Base-by-base conservation (phyloP, 2,888 invertebrate genomes). In the Rhingia rostrata region DNA sequence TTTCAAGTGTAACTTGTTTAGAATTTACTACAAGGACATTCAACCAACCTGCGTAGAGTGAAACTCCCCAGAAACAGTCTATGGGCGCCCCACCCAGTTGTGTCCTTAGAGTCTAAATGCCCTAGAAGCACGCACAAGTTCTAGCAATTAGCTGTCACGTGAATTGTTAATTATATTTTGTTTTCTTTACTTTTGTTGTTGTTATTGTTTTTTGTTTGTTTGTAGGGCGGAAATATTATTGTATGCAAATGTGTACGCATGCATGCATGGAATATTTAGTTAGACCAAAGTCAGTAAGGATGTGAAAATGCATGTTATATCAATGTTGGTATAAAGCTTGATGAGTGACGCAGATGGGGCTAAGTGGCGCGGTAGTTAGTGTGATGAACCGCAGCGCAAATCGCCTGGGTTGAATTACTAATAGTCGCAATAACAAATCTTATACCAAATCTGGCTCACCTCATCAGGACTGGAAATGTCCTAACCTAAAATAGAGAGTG, bases 111-210 rank as follows among this genome's bases (percentile, higher is more conserved):
- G 30, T 39, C 45, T 32, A 67, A 80, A 80, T 73, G 61, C 39
- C 53, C 67, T 47, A 41, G 10, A 22, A 67, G 61, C 80, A 80
- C 80, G 80, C 80, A 80, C 66, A 67, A 54, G 53, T 12, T 41
- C 32, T 56, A 56, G n/a, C 60, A 39, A 43, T 73, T 61, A 80
- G 67, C 61, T 73, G 60, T 73, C 73, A 80, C 80, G 80, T 80
- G 73, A 80, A 73, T 67, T 49, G 41, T 61, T 80, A 80, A 80
- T 80, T 80, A 80, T 54, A 22, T 22, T 22, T 22, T 22, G 22
- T 22, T 22, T 22, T 22, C 22, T 22, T n/a, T 22, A 56, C 63
- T 61, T 67, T 67, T 45, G 12, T 49, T 63, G 9, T 10, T 35
- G 30, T 45, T 43, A 58, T 47, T 30, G 63, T 10, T 22, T 30